These are phyloP conservation scores for Odocoileus hemionus DNA, from an alignment of 2,113 vertebrate genomes.

Conservation along the genomic window DNA sequence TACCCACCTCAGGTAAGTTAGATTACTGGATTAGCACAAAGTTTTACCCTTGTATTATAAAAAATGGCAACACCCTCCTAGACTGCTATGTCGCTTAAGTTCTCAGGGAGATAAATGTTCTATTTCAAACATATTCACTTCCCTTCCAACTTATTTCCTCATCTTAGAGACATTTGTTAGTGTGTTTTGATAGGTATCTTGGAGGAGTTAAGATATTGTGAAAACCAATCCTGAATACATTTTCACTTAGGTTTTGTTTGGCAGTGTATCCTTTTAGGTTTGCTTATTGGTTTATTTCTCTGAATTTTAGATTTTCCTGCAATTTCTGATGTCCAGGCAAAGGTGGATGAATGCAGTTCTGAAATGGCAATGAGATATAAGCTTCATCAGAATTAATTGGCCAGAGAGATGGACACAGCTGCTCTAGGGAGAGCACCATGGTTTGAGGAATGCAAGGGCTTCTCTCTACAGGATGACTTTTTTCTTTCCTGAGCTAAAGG, in stretches of 20 bases:
- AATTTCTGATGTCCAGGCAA: neutral
- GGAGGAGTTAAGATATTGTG: neutral
- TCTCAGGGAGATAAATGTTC: neutral
- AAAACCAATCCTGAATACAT: neutral
- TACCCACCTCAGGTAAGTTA: neutral
- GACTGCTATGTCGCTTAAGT: neutral
- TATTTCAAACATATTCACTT: neutral
- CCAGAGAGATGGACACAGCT: too few relatives aligned
- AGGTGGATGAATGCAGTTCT: neutral
- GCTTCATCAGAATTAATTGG: neutral
- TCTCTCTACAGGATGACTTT: neutral
- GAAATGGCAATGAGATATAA: neutral
- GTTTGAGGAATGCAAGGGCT: neutral
- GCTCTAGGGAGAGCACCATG: neutral
- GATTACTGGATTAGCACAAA: neutral
- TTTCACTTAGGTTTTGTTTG: neutral
- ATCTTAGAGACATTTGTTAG: neutral
- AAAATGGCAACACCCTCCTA: neutral
- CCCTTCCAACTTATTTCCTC: neutral
- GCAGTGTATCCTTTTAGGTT: neutral
- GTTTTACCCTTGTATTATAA: neutral
- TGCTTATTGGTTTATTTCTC: neutral
- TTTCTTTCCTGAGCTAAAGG: neutral
- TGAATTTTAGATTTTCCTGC: constrained; percentile 13
- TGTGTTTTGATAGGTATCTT: neutral